A percentile compares a stretch with the other conserved stretches of the same genome.
These are phyloP conservation scores for Colletes latitarsis DNA, from an alignment of 1,140 invertebrate species.

Conservation along the genomic window DNA sequence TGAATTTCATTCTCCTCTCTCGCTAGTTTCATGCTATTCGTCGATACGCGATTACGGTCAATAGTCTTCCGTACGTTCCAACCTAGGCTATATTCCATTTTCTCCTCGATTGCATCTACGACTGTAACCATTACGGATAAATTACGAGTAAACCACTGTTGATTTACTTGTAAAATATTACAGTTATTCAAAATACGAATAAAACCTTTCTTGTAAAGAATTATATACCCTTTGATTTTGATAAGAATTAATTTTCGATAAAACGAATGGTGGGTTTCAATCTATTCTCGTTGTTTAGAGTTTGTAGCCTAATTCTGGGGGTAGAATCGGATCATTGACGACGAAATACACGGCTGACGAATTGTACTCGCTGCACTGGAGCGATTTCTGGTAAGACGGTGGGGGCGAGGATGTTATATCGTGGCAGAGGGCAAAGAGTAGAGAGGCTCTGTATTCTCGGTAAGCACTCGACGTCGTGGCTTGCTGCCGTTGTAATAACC, in stretches of 20 bases:
- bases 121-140: no score
- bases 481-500: conserved; percentile 73
- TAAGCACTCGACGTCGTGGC: conserved; percentile 60
- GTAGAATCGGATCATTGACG: conserved; percentile 7
- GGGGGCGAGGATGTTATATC: conserved; percentile 62
- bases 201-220: no score
- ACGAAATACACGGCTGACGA: conserved; percentile 10
- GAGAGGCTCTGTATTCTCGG: conserved; percentile 57
- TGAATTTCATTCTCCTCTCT: conserved; percentile 19
- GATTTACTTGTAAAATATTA: no score
- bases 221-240: no score
- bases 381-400: conserved; percentile 31
- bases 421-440: conserved; percentile 66
- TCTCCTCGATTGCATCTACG: neutral
- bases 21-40: neutral
- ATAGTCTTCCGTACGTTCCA: no score
- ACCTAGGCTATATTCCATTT: neutral
- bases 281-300: no score
- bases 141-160: neutral
- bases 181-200: no score
- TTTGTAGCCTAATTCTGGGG: neutral
- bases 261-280: no score
- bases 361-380: conserved; percentile 45
- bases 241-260: no score
- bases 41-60: no score